Percentiles rank a stretch among this genome's conserved stretches.
phyloP scores from a whole-genome alignment of 1,140 invertebrate species.

The roundworm (Caenorhabditis elegans) region WBcel235 BX284602.5:14571501-14572000 shows the following conservation, averaged over 20 bases:
- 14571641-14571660: too few species aligned
- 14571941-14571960: too few species aligned
- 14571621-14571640: too few species aligned
- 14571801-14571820: neutral
- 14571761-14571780: conserved; percentile 6
- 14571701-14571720: conserved; percentile 19
- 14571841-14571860: conserved; percentile 31
- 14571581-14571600: too few species aligned
- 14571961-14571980: too few species aligned
- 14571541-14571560: too few species aligned
- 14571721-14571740: conserved; percentile 15
- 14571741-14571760: conserved; percentile 24
- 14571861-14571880: conserved; percentile 18
- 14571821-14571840: neutral
- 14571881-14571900: conserved; percentile 30
- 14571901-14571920: conserved; percentile 33
- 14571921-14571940: neutral
- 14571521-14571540: too few species aligned
- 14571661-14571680: too few species aligned
- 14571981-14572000: neutral
- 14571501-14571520: too few species aligned
- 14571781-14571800: neutral
- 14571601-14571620: too few species aligned
- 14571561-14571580: too few species aligned
- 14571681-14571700: neutral